A percentile compares a stretch with the other conserved stretches of the same genome.
Conservation (phyloP, 2,113 vertebrate genomes). For the Poecile atricapillus region DNA sequence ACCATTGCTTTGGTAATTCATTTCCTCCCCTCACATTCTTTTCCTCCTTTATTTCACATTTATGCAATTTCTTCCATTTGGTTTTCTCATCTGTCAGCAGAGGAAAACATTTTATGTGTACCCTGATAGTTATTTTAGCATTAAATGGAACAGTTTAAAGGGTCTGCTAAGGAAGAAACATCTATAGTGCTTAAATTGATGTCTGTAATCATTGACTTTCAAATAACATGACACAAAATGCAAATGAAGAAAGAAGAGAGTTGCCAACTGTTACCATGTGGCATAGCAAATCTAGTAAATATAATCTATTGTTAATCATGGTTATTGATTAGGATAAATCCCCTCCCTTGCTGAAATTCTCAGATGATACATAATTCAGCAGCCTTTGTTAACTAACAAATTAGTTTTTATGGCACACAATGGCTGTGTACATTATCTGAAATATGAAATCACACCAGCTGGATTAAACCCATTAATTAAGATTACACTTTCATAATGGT, state of each 20-base stretch:
- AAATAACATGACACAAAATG: constrained; percentile 14
- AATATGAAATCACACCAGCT: neutral
- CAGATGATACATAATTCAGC: constrained; percentile 43
- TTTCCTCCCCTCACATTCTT: neutral
- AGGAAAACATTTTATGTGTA: constrained; percentile 29
- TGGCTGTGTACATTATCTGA: neutral
- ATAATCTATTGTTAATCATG: constrained; percentile 48
- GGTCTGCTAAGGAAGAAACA: constrained; percentile 31
- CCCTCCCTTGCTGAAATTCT: neutral
- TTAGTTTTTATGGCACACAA: constrained; percentile 6
- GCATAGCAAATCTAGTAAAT: constrained; percentile 16
- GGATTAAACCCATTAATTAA: constrained; percentile 27
- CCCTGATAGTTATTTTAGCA: constrained; percentile 2
- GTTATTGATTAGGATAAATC: constrained; percentile 55
- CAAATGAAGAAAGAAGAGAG: neutral
- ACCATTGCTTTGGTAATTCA: constrained; percentile 5
- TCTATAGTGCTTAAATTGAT: constrained; percentile 6
- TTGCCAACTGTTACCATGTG: neutral
- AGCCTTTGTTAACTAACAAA: constrained; percentile 22
- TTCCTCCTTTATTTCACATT: constrained; percentile 33
- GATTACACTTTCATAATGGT: neutral
- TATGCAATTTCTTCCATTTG: constrained; percentile 30
- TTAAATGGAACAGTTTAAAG: constrained; percentile 32
- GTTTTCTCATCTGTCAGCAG: constrained; percentile 31
- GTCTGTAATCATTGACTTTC: constrained; percentile 40